A percentile compares a stretch with the other conserved stretches of the same genome.
Evolutionary conservation across 2,113 vertebrate species (phyloP).

Genomic region (Centropus bengalensis): DNA sequence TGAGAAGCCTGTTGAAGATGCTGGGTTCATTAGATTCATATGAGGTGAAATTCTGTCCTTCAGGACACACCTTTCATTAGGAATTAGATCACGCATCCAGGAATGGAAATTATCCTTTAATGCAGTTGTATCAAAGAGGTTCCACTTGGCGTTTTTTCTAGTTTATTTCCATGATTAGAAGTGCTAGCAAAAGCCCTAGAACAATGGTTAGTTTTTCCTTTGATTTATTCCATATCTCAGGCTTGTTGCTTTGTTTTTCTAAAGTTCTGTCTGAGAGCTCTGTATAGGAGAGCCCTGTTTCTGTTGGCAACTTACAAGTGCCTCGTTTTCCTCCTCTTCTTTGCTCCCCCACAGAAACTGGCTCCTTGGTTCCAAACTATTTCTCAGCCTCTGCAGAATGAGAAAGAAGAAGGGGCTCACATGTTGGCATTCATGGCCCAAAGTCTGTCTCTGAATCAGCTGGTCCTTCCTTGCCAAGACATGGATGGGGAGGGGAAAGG

Average conservation of each 20-base stretch:
- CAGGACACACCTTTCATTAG: slow-evolving; percentile 56
- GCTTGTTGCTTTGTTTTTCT: neutral
- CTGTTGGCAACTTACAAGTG: neutral
- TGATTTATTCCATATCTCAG: slow-evolving; percentile 11
- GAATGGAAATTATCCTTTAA: slow-evolving; percentile 51
- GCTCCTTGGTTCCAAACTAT: neutral
- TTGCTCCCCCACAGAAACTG: neutral
- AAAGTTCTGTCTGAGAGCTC: neutral
- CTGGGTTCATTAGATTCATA: slow-evolving; percentile 27
- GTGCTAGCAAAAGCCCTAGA: slow-evolving; percentile 14
- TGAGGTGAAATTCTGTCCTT: slow-evolving; percentile 31
- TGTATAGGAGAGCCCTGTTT: neutral
- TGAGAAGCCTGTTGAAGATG: slow-evolving; percentile 31
- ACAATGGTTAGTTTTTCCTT: neutral
- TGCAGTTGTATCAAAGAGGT: neutral
- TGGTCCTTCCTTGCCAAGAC: neutral
- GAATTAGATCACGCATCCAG: slow-evolving; percentile 5
- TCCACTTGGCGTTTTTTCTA: slow-evolving; percentile 50
- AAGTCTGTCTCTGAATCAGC: neutral
- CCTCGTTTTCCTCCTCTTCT: neutral
- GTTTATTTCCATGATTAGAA: slow-evolving; percentile 50
- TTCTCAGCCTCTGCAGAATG: neutral
- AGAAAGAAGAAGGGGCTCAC: neutral
- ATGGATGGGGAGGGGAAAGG: neutral
- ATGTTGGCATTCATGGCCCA: neutral